phyloP scores from a whole-genome alignment of 1,140 invertebrate genomes.

The Rhagoletis zephyria region DNA sequence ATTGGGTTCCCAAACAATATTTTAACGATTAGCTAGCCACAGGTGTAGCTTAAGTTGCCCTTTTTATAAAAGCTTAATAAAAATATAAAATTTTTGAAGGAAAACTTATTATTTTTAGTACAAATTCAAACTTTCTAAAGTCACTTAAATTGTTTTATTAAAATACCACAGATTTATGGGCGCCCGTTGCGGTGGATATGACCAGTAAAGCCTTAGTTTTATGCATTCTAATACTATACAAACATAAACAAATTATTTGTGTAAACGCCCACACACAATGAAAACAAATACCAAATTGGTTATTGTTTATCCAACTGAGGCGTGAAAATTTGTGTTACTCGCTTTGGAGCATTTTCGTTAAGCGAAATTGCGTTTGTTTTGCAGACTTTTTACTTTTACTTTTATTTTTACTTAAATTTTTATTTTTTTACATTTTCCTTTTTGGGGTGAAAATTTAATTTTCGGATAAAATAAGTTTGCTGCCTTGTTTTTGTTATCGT shows the following conservation, averaged over 20 bases:
- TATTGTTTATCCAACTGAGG: slow-evolving; percentile 34
- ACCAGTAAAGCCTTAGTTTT: not conserved
- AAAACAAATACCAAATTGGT: slow-evolving; percentile 20
- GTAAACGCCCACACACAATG: not conserved
- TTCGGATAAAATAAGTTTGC: not conserved
- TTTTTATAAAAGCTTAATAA: too few relatives aligned
- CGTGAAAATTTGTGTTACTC: slow-evolving; percentile 23
- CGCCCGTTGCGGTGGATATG: not conserved
- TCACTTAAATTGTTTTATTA: too few relatives aligned
- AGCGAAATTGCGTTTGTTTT: slow-evolving; percentile 23
- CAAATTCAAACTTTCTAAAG: too few relatives aligned
- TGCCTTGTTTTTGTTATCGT: not conserved
- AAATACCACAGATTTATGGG: too few relatives aligned
- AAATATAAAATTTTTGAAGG: too few relatives aligned
- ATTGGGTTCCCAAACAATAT: too few relatives aligned
- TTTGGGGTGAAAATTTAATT: not conserved
- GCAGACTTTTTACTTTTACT: not conserved
- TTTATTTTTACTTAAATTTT: not conserved
- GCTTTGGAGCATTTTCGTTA: not conserved
- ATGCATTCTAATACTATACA: not conserved
- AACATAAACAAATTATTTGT: not conserved
- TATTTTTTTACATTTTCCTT: not conserved
- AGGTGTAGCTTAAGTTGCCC: too few relatives aligned
- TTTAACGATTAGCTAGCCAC: too few relatives aligned
- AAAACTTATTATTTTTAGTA: too few relatives aligned